These are phyloP conservation scores for Neoseiulus cucumeris DNA, from an alignment of 1,140 invertebrate species.

Conservation along the genomic window DNA sequence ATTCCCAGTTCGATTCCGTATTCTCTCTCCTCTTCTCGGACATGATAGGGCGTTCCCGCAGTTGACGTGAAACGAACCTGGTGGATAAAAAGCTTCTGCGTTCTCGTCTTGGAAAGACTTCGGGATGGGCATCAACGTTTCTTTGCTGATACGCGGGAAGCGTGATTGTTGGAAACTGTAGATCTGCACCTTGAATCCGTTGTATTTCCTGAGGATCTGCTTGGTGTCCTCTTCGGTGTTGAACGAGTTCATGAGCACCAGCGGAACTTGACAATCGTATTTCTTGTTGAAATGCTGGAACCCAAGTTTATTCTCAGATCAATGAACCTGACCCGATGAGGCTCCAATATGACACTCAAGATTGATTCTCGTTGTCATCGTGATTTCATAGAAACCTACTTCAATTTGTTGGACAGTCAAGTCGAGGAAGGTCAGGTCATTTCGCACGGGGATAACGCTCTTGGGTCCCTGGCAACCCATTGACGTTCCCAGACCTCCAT, in stretches of 20 bases:
- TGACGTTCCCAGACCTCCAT: slow-evolving; percentile 93
- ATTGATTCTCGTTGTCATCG: too few species aligned
- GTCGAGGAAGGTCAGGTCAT: slow-evolving; percentile 92
- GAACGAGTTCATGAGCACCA: slow-evolving; percentile 98
- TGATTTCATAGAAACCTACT: slow-evolving; percentile 34
- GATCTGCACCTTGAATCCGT: slow-evolving; percentile 77
- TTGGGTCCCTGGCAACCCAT: slow-evolving; percentile 99
- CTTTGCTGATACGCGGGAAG: slow-evolving; percentile 80
- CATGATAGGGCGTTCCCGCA: too few species aligned
- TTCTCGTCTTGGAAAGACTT: slow-evolving; percentile 46
- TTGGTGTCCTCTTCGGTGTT: slow-evolving; percentile 97
- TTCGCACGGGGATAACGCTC: slow-evolving; percentile 85
- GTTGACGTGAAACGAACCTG: background rate
- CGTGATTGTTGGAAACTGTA: slow-evolving; percentile 77
- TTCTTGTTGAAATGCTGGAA: slow-evolving; percentile 78
- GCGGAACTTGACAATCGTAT: slow-evolving; percentile 80
- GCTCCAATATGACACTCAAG: too few species aligned
- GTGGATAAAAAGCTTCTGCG: slow-evolving; percentile 38
- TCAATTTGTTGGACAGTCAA: slow-evolving; percentile 97
- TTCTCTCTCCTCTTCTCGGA: too few species aligned
- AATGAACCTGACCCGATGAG: too few species aligned
- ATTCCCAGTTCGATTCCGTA: too few species aligned
- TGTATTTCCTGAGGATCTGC: slow-evolving; percentile 80
- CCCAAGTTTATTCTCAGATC: too few species aligned
- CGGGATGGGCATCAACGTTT: slow-evolving; percentile 81